Base-by-base conservation (phyloP, 2,888 invertebrate species). In the Margaritifera margaritifera region DNA sequence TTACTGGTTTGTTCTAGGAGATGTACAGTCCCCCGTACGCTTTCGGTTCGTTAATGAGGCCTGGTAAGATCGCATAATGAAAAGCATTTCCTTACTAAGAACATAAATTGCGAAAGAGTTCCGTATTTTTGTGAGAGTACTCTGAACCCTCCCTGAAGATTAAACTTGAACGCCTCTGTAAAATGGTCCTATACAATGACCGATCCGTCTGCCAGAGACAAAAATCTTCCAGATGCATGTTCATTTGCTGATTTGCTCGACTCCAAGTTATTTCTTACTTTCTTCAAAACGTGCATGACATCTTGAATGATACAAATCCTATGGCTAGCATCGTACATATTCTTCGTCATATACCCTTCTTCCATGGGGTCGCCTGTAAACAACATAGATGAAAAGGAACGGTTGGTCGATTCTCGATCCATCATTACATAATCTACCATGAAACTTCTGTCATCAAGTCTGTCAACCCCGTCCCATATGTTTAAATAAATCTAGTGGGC, bases 171-270 rank as follows among this genome's bases (percentile, higher is more conserved):
- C 19, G 63, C 63, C 31, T 61, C 69, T 54, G 56, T 53, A 54
- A 65, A 76, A 55, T 76, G 75, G n/a, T 73, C 69, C 71, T 68
- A 73, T 4, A 73, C 22, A 27, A 75, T 64, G 18, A 66, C 22
- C 51, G 57, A 24, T 19, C 52, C 67, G 55, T 71, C 54, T 52
- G 64, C 31, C 6, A 68, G 50, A 22, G 58, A 50, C 20, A 73
- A 61, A 31, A 63, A 71, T n/a, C 72, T 61, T 24, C 73, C 67
- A 52, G 53, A n/a, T 20, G 57, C 59, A 18, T 59, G 51, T 19
- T 56, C 64, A 25, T 73, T 56, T 11, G 66, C 64, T 19, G 11
- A 1, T 20, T 31, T 59, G 25, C 76, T 73, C n/a, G 69, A 67
- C 54, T 73, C 72, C 8, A 71, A 6, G 52, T 70, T 69, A 54